Evolutionary conservation across 2,888 invertebrate genomes (phyloP).

Genomic region (Nineta flava): DNA sequence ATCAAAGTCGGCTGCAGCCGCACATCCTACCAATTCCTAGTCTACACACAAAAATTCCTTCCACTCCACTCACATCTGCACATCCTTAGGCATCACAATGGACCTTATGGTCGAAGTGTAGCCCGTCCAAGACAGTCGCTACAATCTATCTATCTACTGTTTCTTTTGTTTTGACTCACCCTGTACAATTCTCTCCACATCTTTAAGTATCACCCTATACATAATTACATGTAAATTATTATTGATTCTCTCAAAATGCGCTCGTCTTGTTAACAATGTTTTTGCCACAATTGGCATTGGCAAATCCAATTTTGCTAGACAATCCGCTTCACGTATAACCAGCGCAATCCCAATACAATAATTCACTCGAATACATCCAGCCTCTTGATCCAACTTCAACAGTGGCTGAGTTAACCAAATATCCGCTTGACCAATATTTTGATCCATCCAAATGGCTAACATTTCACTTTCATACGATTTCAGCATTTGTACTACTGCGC

Average conservation of each 20-base stretch:
- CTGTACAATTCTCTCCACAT: too few relatives aligned
- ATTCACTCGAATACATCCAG: slow-evolving; percentile 56
- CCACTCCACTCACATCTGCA: too few relatives aligned
- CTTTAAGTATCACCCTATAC: too few relatives aligned
- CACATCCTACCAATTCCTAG: too few relatives aligned
- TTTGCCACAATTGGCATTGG: slow-evolving; percentile 70
- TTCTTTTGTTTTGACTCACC: too few relatives aligned
- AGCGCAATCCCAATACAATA: slow-evolving; percentile 58
- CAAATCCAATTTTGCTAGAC: slow-evolving; percentile 65
- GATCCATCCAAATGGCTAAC: slow-evolving; percentile 70
- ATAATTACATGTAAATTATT: slow-evolving; percentile 53
- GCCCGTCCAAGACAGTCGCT: too few relatives aligned
- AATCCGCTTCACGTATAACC: slow-evolving; percentile 69
- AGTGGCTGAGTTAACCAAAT: slow-evolving; percentile 44
- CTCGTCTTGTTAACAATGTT: slow-evolving; percentile 58
- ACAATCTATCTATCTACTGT: too few relatives aligned
- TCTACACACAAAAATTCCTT: too few relatives aligned
- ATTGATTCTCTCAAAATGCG: slow-evolving; percentile 58
- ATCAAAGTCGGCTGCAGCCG: too few relatives aligned
- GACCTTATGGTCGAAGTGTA: too few relatives aligned
- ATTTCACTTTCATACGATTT: slow-evolving; percentile 65
- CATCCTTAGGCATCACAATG: too few relatives aligned
- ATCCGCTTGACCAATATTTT: slow-evolving; percentile 58
- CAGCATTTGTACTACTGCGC: slow-evolving; percentile 54
- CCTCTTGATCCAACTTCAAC: slow-evolving; percentile 40